Evolutionary conservation across 1,140 invertebrate species (phyloP).

Genomic region (Bombus superbus): DNA sequence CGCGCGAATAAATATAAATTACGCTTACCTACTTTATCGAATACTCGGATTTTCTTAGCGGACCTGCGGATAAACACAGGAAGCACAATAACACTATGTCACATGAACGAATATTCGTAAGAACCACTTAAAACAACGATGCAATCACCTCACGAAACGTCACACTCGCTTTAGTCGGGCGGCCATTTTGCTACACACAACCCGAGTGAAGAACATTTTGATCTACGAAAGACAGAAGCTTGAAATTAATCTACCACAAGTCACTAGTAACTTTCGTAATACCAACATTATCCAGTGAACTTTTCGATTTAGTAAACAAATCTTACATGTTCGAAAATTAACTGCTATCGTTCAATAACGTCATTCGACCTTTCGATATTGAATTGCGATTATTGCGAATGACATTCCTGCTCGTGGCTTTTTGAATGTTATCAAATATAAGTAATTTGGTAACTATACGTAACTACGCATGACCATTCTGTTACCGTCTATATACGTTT

Average conservation of each 20-base stretch:
- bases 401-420: background rate
- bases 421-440: background rate
- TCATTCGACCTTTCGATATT: background rate
- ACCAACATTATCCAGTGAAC: background rate
- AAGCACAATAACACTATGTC: conserved; percentile 52
- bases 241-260: conserved; percentile 39
- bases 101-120: conserved; percentile 64
- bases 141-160: conserved; percentile 70
- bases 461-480: background rate
- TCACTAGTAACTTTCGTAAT: conserved; percentile 9
- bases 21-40: conserved; percentile 33
- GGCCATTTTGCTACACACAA: conserved; percentile 71
- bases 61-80: conserved; percentile 36
- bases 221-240: conserved; percentile 42
- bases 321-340: conserved; percentile 10
- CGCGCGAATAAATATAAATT: conserved; percentile 47
- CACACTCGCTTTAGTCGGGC: conserved; percentile 66
- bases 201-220: conserved; percentile 54
- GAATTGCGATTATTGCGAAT: background rate
- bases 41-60: conserved; percentile 28
- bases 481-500: background rate
- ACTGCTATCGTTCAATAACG: background rate
- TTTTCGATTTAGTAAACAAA: background rate
- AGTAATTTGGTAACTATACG: background rate
- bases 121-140: conserved; percentile 58